Conservation (phyloP, 2,113 vertebrate genomes). For the Pontoporia blainvillei region DNA sequence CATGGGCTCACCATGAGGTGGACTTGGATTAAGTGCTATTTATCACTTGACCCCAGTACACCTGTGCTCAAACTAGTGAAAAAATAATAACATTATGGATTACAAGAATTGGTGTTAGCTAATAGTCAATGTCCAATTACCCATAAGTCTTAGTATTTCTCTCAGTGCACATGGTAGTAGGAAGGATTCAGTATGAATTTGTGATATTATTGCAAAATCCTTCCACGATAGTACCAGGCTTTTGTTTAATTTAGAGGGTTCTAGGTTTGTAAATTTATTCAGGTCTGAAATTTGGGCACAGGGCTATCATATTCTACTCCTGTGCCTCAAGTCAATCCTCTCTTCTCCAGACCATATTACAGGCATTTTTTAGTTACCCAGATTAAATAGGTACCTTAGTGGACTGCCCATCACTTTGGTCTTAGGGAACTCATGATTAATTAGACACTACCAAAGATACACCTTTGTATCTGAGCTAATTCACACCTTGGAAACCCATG, state of each 20-base stretch:
- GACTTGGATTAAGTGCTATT: background rate
- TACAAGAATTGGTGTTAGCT: background rate
- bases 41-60: background rate
- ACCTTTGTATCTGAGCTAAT: background rate
- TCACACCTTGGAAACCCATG: background rate
- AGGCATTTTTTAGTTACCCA: background rate
- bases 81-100: background rate
- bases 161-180: background rate
- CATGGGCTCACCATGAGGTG: background rate
- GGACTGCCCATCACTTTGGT: background rate
- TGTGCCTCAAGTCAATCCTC: background rate
- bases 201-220: background rate
- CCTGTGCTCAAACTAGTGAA: background rate
- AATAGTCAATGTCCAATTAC: background rate
- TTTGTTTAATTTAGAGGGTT: background rate
- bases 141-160: background rate
- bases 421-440: background rate
- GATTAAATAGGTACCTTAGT: background rate
- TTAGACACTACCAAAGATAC: background rate
- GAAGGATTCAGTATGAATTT: background rate
- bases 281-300: background rate
- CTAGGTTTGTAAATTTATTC: background rate
- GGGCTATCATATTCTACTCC: background rate
- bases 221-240: background rate
- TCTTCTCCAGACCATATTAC: background rate